Evolutionary conservation across 2,888 invertebrate genomes (phyloP), one percentile per base, ranked within the genome.

Genomic region (Melinaea marsaeus): DNA sequence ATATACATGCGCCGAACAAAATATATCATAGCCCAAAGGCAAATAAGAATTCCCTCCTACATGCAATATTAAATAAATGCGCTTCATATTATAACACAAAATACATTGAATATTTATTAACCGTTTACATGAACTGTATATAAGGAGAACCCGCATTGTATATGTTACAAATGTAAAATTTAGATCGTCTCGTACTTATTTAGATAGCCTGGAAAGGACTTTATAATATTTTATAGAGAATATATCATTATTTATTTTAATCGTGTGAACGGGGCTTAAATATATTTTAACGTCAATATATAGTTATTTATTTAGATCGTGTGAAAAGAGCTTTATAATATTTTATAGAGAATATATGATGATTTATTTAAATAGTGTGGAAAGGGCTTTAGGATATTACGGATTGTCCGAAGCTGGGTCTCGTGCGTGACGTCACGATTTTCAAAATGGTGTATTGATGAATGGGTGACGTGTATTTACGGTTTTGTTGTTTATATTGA

Each of bases 381-480:
- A 22, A 22, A 22, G 22, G 22, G 22, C 22, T 22, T 22, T 22
- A 22, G 22, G 22, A 22, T 22, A 22, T 74, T 74, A 74, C 70
- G 75, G 78, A 76, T 66, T 71, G 67, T 78, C 75, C 76, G 72
- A 76, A 69, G 75, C 79, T 77, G 79, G 79, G 81, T 80, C 77
- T 75, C 63, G 73, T 75, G 74, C 83, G 84, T 84, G 83, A 78
- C 79, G 82, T 84, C 84, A 85, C 84, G 84, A 84, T 69, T 73
- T 70, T 72, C 67, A 48, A 72, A 77, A 67, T 66, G 66, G 62
- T 66, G 62, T 63, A 67, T 71, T 71, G 77, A 81, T 76, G 76
- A 78, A 81, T 79, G 73, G 75, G 72, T 74, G 75, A 75, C 76
- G 51, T 59, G 48, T 48, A 54, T 51, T 22, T 56, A 11, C 55